Base-by-base conservation (phyloP, 2,797 vertebrate genomes). In the Lagocephalus sceleratus region DNA sequence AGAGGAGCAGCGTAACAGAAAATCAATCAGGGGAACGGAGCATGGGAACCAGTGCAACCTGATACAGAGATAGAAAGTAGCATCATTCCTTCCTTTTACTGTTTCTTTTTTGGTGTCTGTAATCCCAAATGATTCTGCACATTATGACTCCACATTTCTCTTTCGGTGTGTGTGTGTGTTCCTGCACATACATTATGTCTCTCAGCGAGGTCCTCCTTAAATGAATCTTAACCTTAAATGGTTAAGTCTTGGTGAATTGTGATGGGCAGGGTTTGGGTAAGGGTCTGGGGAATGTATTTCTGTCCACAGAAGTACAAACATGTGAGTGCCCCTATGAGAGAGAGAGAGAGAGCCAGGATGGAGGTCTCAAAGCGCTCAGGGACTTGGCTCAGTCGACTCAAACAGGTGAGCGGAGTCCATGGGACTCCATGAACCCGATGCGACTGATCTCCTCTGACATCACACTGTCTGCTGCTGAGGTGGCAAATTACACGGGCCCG, bases 361-460 rank as follows among this genome's bases (percentile, higher is more conserved):
- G 54, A 17, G 65, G 63, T 71, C 71, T 73, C 45, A 11, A 65
- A 70, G 62, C 73, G 57, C 68, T 0, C 40, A 19, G 68, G 45
- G 54, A 60, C 56, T 78, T 83, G 78, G 81, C 63, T 35, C 7
- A 15, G 46, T 21, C 59, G 64, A 9, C 61, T 68, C 54, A 63
- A 23, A 75, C 73, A 79, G 67, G 74, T 78, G 78, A 84, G 71
- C 63, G 47, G 54, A 61, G 52, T 76, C 69, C 60, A 61, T 44
- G 1, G 62, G 76, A 73, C 64, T 70, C 61, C 48, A 52, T 71
- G 68, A 76, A 82, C 51, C 57, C 55, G 73, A 64, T 54, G 68
- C 45, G 22, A 26, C 66, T 85, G 83, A 85, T 80, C 79, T 74
- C 41, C 57, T 78, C 56, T 79, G 62, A 68, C 71, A 58, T 47